Evolutionary conservation across 2,113 vertebrate genomes (phyloP), one percentile per base, ranked within the genome.

Genomic region (Pongo pygmaeus): DNA sequence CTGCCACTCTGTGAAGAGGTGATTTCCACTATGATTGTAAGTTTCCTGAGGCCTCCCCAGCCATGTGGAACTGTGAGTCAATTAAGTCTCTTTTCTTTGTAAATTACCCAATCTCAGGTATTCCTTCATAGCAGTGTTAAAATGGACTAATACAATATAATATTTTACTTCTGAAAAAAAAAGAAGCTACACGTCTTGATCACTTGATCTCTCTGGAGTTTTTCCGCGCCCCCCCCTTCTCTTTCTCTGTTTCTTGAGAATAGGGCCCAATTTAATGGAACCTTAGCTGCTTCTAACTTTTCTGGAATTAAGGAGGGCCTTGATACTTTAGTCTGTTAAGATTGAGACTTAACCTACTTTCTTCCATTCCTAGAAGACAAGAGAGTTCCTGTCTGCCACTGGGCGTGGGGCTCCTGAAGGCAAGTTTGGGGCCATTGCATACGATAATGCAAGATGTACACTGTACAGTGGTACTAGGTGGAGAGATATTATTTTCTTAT

Each of bases 311-410:
- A 46, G 50, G 81, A 91, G 25, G 50, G 27, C 35, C 93, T 77
- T 93, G 35, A 46, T 81, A 93, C 48, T 94, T 72, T 64, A 94
- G 8, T 80, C 17, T 95, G 10, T 91, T 77, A 85, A 81, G 74
- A 96, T 78, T 40, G 86, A 94, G 43, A 96, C 10, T 72, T 50
- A 59, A 16, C 46, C 46, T 38, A 78, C n/a, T 70, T 94, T 92
- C 13, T 55, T 80, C 20, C 13, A 4, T 84, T 91, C 9, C 48
- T 93, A 57, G 77, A 94, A 61, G 70, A 79, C 1, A 77, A 25
- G 80, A 87, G 32, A n/a, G 20, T 59, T 93, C 43, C 10, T 74
- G n/a, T 80, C 22, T 57, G 27, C 20, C 40, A 4, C 55, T 50
- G 61, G n/a, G 23, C 13, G 27, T 13, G 48, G 23, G n/a, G 13